Base-by-base conservation (phyloP, 2,888 invertebrate genomes). In the Melangyna quadrimaculata region DNA sequence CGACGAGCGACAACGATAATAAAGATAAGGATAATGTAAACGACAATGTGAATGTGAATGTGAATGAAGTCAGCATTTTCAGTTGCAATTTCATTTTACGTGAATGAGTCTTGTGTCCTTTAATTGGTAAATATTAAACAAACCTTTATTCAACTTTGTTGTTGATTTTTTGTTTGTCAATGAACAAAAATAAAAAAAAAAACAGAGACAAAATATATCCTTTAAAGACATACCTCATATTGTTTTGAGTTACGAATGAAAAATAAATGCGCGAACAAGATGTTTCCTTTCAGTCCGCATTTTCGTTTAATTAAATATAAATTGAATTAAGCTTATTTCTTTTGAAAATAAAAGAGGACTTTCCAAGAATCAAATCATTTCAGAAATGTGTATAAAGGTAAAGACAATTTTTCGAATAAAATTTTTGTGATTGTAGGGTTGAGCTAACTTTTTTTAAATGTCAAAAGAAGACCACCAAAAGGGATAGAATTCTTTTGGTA, bases 31-130 rank as follows among this genome's bases (percentile, higher is more conserved):
- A 32, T 51, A n/a, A 53, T 10, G 17, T 53, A 22, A 27, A 51
- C 53, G 51, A 5, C 7, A 37, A 27, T 27, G 40, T 3, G 7
- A n/a, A n/a, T n/a, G n/a, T 73, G 5, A 63, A 45, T 57, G 22
- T 27, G 48, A 32, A 75, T 51, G 71, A 61, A 74, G 71, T 80
- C 84, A 77, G 77, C 84, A 79, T 86, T 86, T 86, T 80, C 84
- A 72, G 80, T 86, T 77, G 84, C 79, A 77, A 86, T 86, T 86
- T 22, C 63, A 75, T 77, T n/a, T 80, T 72, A 86, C 77, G 61
- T 80, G 80, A 86, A 86, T 77, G 72, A 51, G 40, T 51, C 69
- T 72, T 86, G 72, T 86, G 80, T 86, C 80, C 59, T 77, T 86
- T 86, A 86, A 86, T 86, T 86, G 84, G 75, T 75, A 61, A 32